Percentiles rank a stretch among this genome's conserved stretches.
Evolutionary conservation across 2,797 vertebrate species (phyloP).

Genomic region (Gymnodraco acuticeps): DNA sequence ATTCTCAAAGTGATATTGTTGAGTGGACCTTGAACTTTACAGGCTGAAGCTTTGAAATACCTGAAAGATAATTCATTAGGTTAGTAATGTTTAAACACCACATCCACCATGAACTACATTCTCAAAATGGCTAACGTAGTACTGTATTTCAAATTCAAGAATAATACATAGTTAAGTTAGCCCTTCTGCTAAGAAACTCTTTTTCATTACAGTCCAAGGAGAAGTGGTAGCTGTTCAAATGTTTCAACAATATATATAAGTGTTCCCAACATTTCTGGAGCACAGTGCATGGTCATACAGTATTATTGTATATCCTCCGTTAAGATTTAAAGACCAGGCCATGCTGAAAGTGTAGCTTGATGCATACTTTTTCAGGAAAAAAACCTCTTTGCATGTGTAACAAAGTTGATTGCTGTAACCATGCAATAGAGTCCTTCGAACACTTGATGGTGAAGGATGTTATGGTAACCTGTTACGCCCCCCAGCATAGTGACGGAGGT

Average conservation of each 20-base stretch:
- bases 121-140: neutral
- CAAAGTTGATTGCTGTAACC: constrained; percentile 1
- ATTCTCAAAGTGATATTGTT: neutral
- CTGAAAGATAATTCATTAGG: neutral
- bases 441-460: constrained; percentile 52
- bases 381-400: neutral
- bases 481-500: neutral
- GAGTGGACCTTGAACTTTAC: neutral
- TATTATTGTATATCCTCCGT: constrained; percentile 1
- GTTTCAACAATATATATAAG: constrained; percentile 7
- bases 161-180: neutral
- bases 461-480: constrained; percentile 31
- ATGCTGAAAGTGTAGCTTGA: neutral
- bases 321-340: neutral
- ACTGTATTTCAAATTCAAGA: neutral
- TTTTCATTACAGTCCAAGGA: constrained; percentile 9
- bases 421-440: neutral
- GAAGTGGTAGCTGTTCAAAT: neutral
- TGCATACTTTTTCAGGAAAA: neutral
- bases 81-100: neutral
- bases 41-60: neutral
- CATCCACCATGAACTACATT: neutral
- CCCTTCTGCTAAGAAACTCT: neutral
- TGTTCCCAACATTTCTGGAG: neutral
- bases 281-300: constrained; percentile 4